Evolutionary conservation across 2,113 vertebrate species (phyloP), one percentile per base, ranked within the genome.

Genomic region (Gobius niger): DNA sequence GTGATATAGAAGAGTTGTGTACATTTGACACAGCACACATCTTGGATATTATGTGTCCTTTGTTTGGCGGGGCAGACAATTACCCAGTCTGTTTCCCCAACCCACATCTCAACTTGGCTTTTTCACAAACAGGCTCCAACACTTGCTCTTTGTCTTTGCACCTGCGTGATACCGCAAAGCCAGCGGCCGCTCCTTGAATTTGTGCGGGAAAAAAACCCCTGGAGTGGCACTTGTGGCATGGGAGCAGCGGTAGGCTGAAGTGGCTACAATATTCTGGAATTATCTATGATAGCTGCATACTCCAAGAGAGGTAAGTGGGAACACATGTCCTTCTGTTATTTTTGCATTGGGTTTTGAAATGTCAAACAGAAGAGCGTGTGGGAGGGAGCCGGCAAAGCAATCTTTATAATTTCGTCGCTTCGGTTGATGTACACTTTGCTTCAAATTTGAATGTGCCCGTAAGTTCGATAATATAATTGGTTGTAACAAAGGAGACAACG

Each of bases 321-420:
- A 82, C 85, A 81, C 82, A 87, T 82, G 75, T 83, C 82, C 82
- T 88, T 67, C 64, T 87, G 78, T 85, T 90, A 89, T 90, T 91
- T 89, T 87, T 87, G 85, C 72, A 75, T 85, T 80, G 71, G 51
- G 72, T 74, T 75, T 78, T 42, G 40, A 78, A 77, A 85, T 76
- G 76, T 83, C 75, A 83, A 61, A 72, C 40, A 16, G 63, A 69
- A 50, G 18, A 68, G 60, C 18, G 53, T 71, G 24, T 41, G 16
- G 34, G 65, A 56, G 70, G 49, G 66, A 73, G 42, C 50, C 47
- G 46, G 61, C 13, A 68, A 65, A 76, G 52, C 9, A 16, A 54
- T 41, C 46, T 44, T 72, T 75, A 19, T 3, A 53, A 40, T 67
- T 9, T 50, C 9, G 9, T 44, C 47, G 60, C 9, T 19, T 46